Conservation (phyloP, 92 coral and sea anemone genomes). For the Micromussa lordhowensis region DNA sequence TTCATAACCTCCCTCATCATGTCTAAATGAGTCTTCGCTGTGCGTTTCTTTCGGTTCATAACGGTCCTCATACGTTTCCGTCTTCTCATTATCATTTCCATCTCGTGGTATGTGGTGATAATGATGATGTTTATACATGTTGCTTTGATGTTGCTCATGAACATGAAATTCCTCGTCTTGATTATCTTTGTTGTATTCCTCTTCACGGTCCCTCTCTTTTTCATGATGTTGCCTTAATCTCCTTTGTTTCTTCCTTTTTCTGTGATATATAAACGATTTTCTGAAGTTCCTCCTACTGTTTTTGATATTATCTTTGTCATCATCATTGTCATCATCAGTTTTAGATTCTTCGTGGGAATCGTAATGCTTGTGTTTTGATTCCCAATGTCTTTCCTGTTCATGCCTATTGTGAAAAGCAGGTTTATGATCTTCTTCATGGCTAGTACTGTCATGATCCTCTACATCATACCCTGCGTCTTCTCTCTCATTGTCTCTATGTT, state of each 20-base stretch:
- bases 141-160: neutral
- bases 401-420: neutral
- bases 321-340: conserved; percentile 9
- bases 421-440: neutral
- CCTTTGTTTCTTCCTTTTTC: conserved; percentile 10
- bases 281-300: conserved; percentile 18
- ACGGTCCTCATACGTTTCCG: conserved; percentile 14
- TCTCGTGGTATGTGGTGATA: neutral
- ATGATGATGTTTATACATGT: conserved; percentile 1
- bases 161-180: neutral
- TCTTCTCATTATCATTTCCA: conserved; percentile 18
- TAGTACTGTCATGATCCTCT: neutral
- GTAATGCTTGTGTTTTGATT: conserved; percentile 8
- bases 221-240: neutral
- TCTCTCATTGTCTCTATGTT: conserved; percentile 7
- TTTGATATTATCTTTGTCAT: neutral
- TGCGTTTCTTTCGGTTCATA: conserved; percentile 7
- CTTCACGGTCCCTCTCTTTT: neutral
- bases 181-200: neutral
- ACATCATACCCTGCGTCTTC: neutral
- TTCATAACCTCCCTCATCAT: conserved; percentile 1
- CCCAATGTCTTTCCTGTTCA: conserved; percentile 7
- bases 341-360: conserved; percentile 1
- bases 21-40: neutral
- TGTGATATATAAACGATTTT: conserved; percentile 22